Conservation (phyloP, 2,888 invertebrate genomes). For the Xanthostigma xanthostigma region DNA sequence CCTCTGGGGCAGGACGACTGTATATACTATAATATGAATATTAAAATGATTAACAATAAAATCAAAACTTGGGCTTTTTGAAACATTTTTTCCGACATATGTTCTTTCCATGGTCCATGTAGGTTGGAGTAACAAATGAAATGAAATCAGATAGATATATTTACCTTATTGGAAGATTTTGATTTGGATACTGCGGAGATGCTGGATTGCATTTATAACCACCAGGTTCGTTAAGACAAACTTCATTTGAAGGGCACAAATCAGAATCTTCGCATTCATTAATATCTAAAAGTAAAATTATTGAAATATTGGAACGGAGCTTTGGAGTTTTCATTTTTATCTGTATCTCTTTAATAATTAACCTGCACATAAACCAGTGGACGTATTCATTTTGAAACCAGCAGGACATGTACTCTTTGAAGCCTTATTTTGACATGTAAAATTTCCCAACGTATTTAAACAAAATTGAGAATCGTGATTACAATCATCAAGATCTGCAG, state of each 20-base stretch:
- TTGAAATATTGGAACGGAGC: not conserved
- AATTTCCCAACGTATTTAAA: slow-evolving; percentile 54
- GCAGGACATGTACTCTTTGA: slow-evolving; percentile 43
- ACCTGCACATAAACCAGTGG: slow-evolving; percentile 43
- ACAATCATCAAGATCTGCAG: slow-evolving; percentile 46
- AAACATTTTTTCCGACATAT: too few relatives aligned
- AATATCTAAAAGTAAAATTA: slow-evolving; percentile 39
- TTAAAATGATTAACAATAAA: not conserved
- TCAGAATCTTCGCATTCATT: slow-evolving; percentile 57
- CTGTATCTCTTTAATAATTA: slow-evolving; percentile 7
- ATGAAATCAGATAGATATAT: too few relatives aligned
- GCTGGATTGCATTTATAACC: slow-evolving; percentile 41
- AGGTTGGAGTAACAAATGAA: too few relatives aligned
- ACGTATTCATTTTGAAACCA: slow-evolving; percentile 43
- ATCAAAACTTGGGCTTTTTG: too few relatives aligned
- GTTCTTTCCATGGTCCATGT: too few relatives aligned
- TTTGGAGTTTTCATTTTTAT: not conserved
- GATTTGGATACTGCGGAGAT: not conserved
- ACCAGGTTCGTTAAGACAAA: slow-evolving; percentile 52
- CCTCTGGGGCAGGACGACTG: too few relatives aligned
- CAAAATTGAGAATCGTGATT: slow-evolving; percentile 49
- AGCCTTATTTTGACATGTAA: slow-evolving; percentile 50
- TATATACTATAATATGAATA: not conserved
- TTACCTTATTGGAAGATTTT: too few relatives aligned
- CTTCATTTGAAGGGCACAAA: slow-evolving; percentile 38